Percentiles rank a stretch among this genome's conserved stretches.
These are phyloP conservation scores for Drosophila melanosoma DNA, from an alignment of 2,888 invertebrate species.

Conservation along the genomic window DNA sequence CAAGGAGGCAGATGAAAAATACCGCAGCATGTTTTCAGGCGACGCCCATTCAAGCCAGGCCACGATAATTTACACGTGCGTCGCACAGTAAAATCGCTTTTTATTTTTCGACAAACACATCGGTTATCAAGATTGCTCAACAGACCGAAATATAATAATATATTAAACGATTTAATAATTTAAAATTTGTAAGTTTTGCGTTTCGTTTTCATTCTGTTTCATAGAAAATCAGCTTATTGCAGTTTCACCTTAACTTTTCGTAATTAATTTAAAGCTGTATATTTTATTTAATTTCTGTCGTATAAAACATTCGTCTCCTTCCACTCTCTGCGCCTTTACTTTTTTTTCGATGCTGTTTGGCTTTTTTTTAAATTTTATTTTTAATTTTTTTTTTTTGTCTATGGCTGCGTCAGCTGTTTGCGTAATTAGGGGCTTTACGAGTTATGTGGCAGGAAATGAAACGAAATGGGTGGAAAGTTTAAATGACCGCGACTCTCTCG, in stretches of 20 bases:
- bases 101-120: neutral
- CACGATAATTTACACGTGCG: slow-evolving; percentile 69
- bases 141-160: neutral
- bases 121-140: neutral
- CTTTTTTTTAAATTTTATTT: slow-evolving; percentile 29
- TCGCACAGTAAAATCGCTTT: slow-evolving; percentile 19
- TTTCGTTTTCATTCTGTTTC: no score
- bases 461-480: slow-evolving; percentile 44
- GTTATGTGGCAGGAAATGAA: slow-evolving; percentile 50
- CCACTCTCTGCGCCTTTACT: neutral
- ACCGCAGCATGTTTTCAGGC: slow-evolving; percentile 48
- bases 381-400: slow-evolving; percentile 32
- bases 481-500: slow-evolving; percentile 34
- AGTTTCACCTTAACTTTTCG: neutral
- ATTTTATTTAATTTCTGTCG: slow-evolving; percentile 12
- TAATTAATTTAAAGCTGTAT: neutral
- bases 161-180: neutral
- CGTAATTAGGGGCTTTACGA: slow-evolving; percentile 75
- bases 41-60: slow-evolving; percentile 48
- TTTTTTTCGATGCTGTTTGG: slow-evolving; percentile 8
- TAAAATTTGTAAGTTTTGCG: neutral
- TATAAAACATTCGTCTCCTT: neutral
- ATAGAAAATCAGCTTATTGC: neutral
- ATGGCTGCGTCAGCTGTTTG: slow-evolving; percentile 70
- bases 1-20: slow-evolving; percentile 17